These are phyloP conservation scores for Aythya fuligula DNA, from an alignment of 2,797 vertebrate genomes.

Conservation along the genomic window DNA sequence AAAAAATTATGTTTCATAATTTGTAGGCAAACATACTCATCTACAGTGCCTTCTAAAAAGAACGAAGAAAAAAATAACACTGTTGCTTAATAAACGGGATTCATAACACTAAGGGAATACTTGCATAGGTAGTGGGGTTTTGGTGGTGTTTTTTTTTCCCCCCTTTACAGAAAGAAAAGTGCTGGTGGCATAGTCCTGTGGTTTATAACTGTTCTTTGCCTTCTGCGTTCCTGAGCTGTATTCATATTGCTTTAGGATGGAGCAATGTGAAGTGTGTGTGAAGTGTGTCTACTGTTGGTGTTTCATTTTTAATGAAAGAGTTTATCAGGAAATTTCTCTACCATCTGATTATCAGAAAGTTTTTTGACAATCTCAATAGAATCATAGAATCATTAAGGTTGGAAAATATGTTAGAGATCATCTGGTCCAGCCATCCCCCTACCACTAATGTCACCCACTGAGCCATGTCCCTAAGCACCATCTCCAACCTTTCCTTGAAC, in stretches of 20 bases:
- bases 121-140: background rate
- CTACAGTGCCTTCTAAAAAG: background rate
- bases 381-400: no score
- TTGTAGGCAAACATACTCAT: background rate
- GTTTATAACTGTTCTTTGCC: background rate
- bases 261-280: background rate
- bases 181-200: background rate
- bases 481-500: no score
- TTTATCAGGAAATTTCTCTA: background rate
- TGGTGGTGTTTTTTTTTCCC: background rate
- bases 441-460: no score
- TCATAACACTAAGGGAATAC: background rate
- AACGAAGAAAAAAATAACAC: background rate
- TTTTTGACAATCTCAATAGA: background rate
- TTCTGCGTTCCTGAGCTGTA: background rate
- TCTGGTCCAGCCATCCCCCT: no score
- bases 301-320: background rate
- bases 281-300: background rate
- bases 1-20: background rate
- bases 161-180: background rate
- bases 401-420: no score
- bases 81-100: background rate
- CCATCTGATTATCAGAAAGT: background rate
- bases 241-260: background rate
- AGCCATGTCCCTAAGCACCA: no score